Conservation (phyloP, 2,888 invertebrate genomes). For the Glyphotaelius pellucidus region DNA sequence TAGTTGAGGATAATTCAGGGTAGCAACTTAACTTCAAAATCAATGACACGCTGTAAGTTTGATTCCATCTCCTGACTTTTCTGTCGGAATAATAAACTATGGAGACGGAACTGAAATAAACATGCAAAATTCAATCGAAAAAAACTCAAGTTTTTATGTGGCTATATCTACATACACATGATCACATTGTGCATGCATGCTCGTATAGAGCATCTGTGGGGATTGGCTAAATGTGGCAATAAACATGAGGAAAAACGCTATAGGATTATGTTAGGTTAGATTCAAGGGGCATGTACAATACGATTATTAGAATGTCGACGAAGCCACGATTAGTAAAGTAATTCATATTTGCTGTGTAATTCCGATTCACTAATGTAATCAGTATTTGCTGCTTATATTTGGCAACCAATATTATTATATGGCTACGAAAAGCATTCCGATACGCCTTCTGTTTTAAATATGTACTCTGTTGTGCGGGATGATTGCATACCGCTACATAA, state of each 20-base stretch:
- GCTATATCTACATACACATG: no score
- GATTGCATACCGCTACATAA: not conserved
- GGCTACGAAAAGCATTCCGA: not conserved
- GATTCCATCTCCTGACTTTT: not conserved
- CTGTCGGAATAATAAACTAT: no score
- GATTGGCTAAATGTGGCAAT: no score
- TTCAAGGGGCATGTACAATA: not conserved
- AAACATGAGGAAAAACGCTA: no score
- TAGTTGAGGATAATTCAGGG: not conserved
- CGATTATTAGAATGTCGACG: not conserved
- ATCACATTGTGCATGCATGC: no score
- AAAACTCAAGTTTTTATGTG: no score
- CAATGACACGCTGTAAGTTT: not conserved
- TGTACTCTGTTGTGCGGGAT: not conserved
- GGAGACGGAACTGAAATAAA: no score
- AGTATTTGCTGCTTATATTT: not conserved
- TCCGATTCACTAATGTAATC: not conserved
- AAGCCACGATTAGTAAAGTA: no score
- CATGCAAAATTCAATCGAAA: no score
- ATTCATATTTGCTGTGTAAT: no score
- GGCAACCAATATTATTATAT: not conserved
- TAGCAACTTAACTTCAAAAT: not conserved
- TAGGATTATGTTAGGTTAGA: not conserved
- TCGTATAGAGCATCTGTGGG: no score
- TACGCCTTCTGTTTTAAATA: not conserved